A percentile compares a stretch with the other conserved stretches of the same genome.
Evolutionary conservation across 2,113 vertebrate species (phyloP).

Genomic region (Xerus inauris): DNA sequence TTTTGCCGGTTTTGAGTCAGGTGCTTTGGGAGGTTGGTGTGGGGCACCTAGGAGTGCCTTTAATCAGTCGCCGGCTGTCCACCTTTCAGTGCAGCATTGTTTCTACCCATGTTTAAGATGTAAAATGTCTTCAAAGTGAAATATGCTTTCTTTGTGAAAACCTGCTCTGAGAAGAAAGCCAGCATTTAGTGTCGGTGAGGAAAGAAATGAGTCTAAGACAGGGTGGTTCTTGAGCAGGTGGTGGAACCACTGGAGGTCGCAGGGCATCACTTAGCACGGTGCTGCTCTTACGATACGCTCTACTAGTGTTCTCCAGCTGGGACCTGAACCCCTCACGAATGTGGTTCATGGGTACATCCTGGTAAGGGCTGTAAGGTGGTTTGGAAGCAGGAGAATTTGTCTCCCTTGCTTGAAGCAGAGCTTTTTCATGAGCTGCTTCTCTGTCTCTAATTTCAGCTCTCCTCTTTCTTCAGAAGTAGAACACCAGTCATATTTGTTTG

Average conservation of each 20-base stretch:
- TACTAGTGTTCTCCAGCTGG: not conserved
- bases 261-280: conserved; percentile 5
- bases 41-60: not conserved
- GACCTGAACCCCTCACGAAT: not conserved
- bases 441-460: not conserved
- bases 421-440: not conserved
- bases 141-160: not conserved
- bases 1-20: not conserved
- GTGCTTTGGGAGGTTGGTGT: not conserved
- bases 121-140: conserved; percentile 14
- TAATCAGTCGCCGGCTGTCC: not conserved
- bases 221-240: not conserved
- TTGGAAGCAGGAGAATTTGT: not conserved
- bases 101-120: not conserved
- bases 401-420: not conserved
- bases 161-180: not conserved
- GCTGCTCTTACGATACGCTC: not conserved
- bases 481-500: not conserved
- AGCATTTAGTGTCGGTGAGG: not conserved
- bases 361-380: not conserved
- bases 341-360: not conserved
- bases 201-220: not conserved
- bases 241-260: not conserved
- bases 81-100: not conserved
- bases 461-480: not conserved